A percentile compares a stretch with the other conserved stretches of the same genome.
phyloP scores from a whole-genome alignment of 2,888 invertebrate genomes.

The Parthenolecanium corni region DNA sequence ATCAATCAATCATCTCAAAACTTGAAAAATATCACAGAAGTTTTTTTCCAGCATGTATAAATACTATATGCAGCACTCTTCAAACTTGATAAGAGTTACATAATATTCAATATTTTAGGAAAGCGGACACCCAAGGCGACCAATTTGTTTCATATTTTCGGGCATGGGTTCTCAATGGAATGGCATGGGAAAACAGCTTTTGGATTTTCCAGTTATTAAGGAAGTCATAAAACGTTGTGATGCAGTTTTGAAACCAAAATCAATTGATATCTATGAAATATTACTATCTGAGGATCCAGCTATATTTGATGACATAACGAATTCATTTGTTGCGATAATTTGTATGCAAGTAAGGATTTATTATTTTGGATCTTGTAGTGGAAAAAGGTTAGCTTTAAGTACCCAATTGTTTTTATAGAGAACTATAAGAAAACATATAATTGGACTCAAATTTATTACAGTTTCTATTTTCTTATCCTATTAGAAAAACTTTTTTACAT shows the following conservation, averaged over 20 bases:
- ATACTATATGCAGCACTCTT: too few relatives aligned
- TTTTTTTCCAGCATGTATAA: too few relatives aligned
- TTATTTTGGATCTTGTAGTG: too few relatives aligned
- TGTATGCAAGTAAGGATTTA: slow-evolving; percentile 45
- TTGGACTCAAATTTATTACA: too few relatives aligned
- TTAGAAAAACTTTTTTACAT: too few relatives aligned
- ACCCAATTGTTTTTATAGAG: too few relatives aligned
- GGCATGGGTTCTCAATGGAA: slow-evolving; percentile 74
- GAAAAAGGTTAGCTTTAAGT: too few relatives aligned
- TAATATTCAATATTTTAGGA: neutral
- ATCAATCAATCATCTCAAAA: too few relatives aligned
- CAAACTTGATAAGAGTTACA: too few relatives aligned
- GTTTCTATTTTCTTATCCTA: too few relatives aligned
- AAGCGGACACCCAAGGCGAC: slow-evolving; percentile 35
- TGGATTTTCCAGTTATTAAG: slow-evolving; percentile 61
- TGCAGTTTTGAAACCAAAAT: slow-evolving; percentile 49
- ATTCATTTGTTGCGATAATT: slow-evolving; percentile 62
- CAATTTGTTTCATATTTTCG: slow-evolving; percentile 57
- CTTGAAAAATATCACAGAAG: too few relatives aligned
- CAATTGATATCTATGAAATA: slow-evolving; percentile 52
- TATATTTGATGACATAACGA: slow-evolving; percentile 54
- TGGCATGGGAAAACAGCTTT: slow-evolving; percentile 65
- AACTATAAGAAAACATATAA: too few relatives aligned
- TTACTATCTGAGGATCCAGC: slow-evolving; percentile 50
- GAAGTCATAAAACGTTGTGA: slow-evolving; percentile 57